These are phyloP conservation scores for Drosophila neocordata DNA, from an alignment of 1,140 invertebrate species.

Conservation along the genomic window DNA sequence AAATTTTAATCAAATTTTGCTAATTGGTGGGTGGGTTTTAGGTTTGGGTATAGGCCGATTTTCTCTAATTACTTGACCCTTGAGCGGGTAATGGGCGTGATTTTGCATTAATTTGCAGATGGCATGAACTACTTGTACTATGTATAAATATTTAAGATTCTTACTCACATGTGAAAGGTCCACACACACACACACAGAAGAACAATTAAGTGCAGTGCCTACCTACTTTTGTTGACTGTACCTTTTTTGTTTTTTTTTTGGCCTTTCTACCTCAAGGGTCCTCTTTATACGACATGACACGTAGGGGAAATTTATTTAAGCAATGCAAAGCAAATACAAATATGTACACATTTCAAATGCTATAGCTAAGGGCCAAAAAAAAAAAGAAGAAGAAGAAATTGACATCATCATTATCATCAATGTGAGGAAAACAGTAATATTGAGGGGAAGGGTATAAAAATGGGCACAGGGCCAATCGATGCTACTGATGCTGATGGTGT, in stretches of 20 bases:
- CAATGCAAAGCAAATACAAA: slow-evolving; percentile 60
- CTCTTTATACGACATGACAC: slow-evolving; percentile 46
- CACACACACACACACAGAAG: slow-evolving; percentile 28
- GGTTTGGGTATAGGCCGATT: slow-evolving; percentile 9
- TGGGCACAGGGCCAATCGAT: slow-evolving; percentile 14
- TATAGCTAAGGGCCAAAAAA: slow-evolving; percentile 16
- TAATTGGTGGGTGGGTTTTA: slow-evolving; percentile 43
- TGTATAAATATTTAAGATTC: slow-evolving; percentile 50
- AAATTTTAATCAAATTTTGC: slow-evolving; percentile 57
- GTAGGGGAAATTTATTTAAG: slow-evolving; percentile 71
- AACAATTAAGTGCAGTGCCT: slow-evolving; percentile 58
- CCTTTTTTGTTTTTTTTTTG: slow-evolving; percentile 24
- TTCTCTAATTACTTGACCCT: slow-evolving; percentile 67
- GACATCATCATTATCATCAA: slow-evolving; percentile 67
- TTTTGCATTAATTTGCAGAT: slow-evolving; percentile 59
- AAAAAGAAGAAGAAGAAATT: slow-evolving; percentile 44
- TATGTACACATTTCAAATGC: slow-evolving; percentile 74
- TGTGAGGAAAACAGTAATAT: slow-evolving; percentile 24
- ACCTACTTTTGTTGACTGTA: slow-evolving; percentile 45
- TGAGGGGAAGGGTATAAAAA: slow-evolving; percentile 17
- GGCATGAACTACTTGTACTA: slow-evolving; percentile 29
- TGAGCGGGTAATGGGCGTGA: slow-evolving; percentile 46
- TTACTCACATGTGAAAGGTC: too few relatives aligned
- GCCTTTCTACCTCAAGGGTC: slow-evolving; percentile 18
- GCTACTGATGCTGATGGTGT: slow-evolving; percentile 61